Evolutionary conservation across 2,113 vertebrate species (phyloP), one percentile per base, ranked within the genome.

Genomic region (Nycticorax nycticorax): DNA sequence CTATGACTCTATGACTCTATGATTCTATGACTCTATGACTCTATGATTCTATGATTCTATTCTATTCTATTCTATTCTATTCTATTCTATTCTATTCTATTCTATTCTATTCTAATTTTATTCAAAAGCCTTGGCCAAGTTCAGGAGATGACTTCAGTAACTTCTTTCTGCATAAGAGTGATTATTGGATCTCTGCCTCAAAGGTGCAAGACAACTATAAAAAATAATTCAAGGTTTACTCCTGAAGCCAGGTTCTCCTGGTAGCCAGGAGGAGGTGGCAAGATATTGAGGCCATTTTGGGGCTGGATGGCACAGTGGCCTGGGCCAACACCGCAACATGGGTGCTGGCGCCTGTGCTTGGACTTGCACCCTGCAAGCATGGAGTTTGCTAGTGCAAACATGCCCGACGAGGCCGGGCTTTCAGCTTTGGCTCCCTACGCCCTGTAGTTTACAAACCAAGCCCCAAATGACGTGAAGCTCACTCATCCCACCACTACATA

Each of bases 331-430:
- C 20, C 8, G 22, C 0, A 0, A 50, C 3, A 0, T 4, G 18
- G 20, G 43, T 52, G 3, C 53, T 5, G 6, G 28, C 3, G 3
- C 41, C 59, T 52, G 55, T 68, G 48, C 39, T 62, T 33, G 77
- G 81, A 43, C 37, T 35, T 32, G 35, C 2, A 4, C 45, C 59
- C 33, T 56, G 39, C 39, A 30, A 62, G 24, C 0, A 3, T n/a
- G 77, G n/a, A 32, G 17, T 32, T 7, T 74, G 80, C 59, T 81
- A 21, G 21, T 57, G 80, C 43, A 68, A 89, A 9, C 21, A 33
- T 2, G 1, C 13, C 32, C 0, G 0, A 32, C 0, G 3, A 52
- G 33, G 18, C 8, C 1, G 1, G 21, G n/a, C 68, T 93, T 45
- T n/a, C 73, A 45, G 47, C 53, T 47, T 75, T 2, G 1, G 53